phyloP scores from a whole-genome alignment of 2,888 invertebrate species.

The Neoitamus cyanurus region DNA sequence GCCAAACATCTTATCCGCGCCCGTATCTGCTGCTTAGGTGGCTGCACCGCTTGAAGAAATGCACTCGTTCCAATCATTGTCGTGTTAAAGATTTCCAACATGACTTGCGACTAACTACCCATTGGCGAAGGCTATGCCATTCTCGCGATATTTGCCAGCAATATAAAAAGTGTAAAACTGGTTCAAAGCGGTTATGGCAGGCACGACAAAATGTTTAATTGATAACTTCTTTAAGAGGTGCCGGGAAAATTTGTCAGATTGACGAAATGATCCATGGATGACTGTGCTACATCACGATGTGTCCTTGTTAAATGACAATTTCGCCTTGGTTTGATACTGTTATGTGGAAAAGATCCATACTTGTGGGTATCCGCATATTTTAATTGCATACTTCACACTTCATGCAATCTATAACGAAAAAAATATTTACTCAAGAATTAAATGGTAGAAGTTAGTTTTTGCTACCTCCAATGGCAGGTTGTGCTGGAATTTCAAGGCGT shows the following conservation, averaged over 20 bases:
- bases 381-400: neutral
- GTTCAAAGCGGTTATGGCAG: neutral
- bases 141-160: neutral
- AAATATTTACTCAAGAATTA: neutral
- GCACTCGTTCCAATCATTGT: slow-evolving; percentile 1
- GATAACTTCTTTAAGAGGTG: slow-evolving; percentile 9
- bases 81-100: neutral
- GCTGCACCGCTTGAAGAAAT: slow-evolving; percentile 1
- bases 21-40: neutral
- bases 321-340: neutral
- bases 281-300: neutral
- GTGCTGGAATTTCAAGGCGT: neutral
- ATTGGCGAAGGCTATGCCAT: neutral
- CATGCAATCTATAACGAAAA: neutral
- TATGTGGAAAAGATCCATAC: neutral
- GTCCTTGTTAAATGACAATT: neutral
- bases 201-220: slow-evolving; percentile 14
- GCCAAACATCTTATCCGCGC: slow-evolving; percentile 1
- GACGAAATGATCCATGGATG: neutral
- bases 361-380: neutral
- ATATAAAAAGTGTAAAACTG: slow-evolving; percentile 26
- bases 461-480: neutral
- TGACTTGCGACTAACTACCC: neutral
- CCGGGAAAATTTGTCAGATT: neutral
- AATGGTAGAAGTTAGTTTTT: neutral